Conservation (phyloP, 1,140 invertebrate species). For the Aphelenchoides fujianensis region DNA sequence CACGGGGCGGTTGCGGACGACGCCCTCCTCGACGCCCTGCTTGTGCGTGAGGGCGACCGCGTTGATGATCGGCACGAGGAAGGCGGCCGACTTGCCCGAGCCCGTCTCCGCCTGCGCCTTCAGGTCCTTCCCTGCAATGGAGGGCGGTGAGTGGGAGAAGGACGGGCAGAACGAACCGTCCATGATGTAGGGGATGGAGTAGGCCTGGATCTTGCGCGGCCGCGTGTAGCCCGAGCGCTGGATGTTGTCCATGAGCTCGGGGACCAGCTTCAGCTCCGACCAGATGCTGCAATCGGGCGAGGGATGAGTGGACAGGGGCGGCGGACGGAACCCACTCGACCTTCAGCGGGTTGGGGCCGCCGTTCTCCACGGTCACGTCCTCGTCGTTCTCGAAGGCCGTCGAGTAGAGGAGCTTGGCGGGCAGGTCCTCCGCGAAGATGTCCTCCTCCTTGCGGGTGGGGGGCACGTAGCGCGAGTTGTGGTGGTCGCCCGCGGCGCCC, state of each 20-base stretch:
- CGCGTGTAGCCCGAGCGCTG: constrained; percentile 78
- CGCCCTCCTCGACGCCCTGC: constrained; percentile 63
- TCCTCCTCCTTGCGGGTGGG: neutral
- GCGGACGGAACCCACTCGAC: neutral
- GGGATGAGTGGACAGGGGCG: neutral
- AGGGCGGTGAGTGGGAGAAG: neutral
- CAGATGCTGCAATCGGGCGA: neutral
- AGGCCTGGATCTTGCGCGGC: constrained; percentile 68
- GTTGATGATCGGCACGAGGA: constrained; percentile 83
- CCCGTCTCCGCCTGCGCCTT: constrained; percentile 61
- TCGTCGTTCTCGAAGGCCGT: neutral
- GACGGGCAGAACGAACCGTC: neutral
- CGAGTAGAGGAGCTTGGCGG: neutral
- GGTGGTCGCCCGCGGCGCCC: too few relatives aligned
- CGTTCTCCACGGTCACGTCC: neutral
- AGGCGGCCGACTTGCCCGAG: constrained; percentile 90
- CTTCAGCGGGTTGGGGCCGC: neutral
- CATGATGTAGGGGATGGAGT: constrained; percentile 34
- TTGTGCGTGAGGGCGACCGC: constrained; percentile 82
- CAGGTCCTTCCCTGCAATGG: constrained; percentile 45
- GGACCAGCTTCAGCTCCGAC: neutral
- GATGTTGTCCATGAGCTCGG: constrained; percentile 70
- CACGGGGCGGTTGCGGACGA: constrained; percentile 83
- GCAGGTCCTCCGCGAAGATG: neutral
- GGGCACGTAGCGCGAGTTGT: neutral